Evolutionary conservation across 1,140 invertebrate species (phyloP).

Genomic region (Bombus affinis): DNA sequence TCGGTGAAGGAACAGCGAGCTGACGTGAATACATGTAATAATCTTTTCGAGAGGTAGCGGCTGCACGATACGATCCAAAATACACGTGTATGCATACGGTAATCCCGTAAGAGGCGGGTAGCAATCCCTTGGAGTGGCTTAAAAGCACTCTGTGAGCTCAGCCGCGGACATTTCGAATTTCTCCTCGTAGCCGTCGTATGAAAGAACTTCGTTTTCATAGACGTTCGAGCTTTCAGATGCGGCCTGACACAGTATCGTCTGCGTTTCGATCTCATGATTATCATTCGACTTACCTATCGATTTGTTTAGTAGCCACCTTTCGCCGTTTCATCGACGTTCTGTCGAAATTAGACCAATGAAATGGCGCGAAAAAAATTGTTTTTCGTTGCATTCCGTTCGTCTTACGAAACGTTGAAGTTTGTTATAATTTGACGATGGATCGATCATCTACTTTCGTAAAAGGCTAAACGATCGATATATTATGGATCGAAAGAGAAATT

Average conservation of each 20-base stretch:
- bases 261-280: not conserved
- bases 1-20: not conserved
- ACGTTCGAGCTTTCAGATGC: not conserved
- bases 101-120: conserved; percentile 45
- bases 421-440: not conserved
- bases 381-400: not conserved
- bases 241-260: not conserved
- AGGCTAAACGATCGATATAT: no score
- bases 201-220: conserved; percentile 22
- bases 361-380: not conserved
- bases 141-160: conserved; percentile 34
- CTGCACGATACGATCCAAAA: conserved; percentile 10
- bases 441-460: no score
- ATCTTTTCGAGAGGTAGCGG: conserved; percentile 31
- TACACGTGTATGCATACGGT: conserved; percentile 27
- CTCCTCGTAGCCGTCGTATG: not conserved
- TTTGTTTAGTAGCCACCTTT: not conserved
- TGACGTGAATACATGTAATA: conserved; percentile 33
- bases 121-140: conserved; percentile 43
- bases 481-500: no score
- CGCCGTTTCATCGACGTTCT: not conserved
- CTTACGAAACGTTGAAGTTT: not conserved
- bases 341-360: not conserved
- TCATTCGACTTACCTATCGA: not conserved
- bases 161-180: conserved; percentile 36